Evolutionary conservation across 2,888 invertebrate species (phyloP).

Genomic region (Drosophila lacicola): DNA sequence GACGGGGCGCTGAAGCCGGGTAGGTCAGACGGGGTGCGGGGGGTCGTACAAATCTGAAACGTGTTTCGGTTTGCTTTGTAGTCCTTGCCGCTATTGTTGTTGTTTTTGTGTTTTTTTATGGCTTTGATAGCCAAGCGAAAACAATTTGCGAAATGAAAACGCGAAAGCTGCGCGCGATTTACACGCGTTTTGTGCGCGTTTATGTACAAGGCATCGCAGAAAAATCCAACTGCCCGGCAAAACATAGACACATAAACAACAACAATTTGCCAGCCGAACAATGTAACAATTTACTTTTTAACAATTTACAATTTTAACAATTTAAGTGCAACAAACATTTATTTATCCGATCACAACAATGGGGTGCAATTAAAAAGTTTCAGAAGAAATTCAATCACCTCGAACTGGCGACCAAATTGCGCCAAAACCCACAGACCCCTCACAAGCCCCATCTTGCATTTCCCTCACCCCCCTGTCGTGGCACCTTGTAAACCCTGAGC

Average conservation of each 20-base stretch:
- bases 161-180: constrained; percentile 20
- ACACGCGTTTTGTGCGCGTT: constrained; percentile 38
- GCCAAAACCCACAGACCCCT: constrained; percentile 4
- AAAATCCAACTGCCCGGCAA: constrained; percentile 9
- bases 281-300: constrained; percentile 8
- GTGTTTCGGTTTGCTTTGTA: constrained; percentile 49
- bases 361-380: constrained; percentile 70
- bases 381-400: constrained; percentile 70
- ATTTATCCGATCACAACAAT: constrained; percentile 52
- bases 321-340: constrained; percentile 21
- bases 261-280: constrained; percentile 5
- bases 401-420: constrained; percentile 20
- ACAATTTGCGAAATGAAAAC: constrained; percentile 73
- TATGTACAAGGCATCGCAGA: constrained; percentile 28
- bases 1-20: not conserved
- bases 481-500: constrained; percentile 74
- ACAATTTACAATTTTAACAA: constrained; percentile 1
- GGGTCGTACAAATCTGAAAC: constrained; percentile 50
- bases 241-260: constrained; percentile 5
- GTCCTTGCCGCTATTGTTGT: not conserved
- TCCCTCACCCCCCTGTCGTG: constrained; percentile 1
- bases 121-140: constrained; percentile 51
- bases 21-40: not conserved
- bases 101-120: constrained; percentile 25
- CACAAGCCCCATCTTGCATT: not conserved